phyloP scores from a whole-genome alignment of 2,797 vertebrate genomes.

The Rhincodon typus region DNA sequence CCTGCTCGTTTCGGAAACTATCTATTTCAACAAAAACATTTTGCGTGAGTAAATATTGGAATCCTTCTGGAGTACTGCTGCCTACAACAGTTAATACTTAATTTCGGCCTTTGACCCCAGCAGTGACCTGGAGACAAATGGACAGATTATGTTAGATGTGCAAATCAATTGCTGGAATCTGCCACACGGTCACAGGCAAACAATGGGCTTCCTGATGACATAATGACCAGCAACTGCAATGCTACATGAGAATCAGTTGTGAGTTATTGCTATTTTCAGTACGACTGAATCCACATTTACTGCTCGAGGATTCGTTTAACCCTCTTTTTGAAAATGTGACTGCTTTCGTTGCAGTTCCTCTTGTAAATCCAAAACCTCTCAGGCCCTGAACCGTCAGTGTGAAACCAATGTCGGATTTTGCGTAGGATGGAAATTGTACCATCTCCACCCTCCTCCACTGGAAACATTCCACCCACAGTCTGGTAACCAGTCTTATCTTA shows the following conservation, averaged over 20 bases:
- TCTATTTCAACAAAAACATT: neutral
- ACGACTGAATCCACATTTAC: neutral
- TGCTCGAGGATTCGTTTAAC: neutral
- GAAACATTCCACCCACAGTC: neutral
- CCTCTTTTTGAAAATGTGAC: neutral
- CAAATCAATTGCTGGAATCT: neutral
- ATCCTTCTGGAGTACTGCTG: neutral
- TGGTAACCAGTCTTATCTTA: neutral
- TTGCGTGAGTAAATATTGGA: neutral
- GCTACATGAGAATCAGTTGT: neutral
- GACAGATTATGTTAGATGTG: neutral
- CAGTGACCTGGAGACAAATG: constrained; percentile 26
- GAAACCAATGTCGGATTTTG: neutral
- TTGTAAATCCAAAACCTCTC: neutral
- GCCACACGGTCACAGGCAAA: neutral
- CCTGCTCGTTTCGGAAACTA: neutral
- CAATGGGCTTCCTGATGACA: neutral
- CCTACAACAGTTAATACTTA: neutral
- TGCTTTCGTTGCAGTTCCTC: neutral
- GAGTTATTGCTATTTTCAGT: neutral
- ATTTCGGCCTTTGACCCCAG: neutral
- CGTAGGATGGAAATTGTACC: neutral
- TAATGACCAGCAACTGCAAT: neutral
- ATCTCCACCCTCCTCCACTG: neutral
- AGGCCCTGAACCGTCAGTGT: neutral